phyloP scores from a whole-genome alignment of 2,888 invertebrate genomes.

The Dynastes tityus region DNA sequence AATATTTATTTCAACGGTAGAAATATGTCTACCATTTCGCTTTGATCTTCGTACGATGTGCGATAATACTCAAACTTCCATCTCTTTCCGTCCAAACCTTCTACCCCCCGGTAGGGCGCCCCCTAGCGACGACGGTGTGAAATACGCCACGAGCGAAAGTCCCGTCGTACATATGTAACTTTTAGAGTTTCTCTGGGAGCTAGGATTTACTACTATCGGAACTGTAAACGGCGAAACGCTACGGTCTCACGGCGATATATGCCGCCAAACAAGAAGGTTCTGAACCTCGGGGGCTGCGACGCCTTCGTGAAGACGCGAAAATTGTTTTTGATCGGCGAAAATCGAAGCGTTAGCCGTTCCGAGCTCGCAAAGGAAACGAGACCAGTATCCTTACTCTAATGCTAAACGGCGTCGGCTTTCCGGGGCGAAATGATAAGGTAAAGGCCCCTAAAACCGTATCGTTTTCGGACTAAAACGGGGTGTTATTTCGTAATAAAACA shows the following conservation, averaged over 20 bases:
- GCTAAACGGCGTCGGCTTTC: background rate
- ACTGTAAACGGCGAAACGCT: background rate
- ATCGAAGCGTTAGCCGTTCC: background rate
- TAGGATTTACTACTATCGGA: slow-evolving; percentile 6
- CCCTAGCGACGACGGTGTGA: background rate
- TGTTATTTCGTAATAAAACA: too few species aligned
- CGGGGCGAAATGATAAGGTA: background rate
- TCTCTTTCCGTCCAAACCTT: too few species aligned
- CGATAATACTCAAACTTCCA: slow-evolving; percentile 1
- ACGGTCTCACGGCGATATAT: background rate
- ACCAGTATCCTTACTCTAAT: too few species aligned
- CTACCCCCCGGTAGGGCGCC: too few species aligned
- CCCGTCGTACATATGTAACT: slow-evolving; percentile 5
- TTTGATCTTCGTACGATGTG: background rate
- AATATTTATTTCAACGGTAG: too few species aligned
- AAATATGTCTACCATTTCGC: background rate
- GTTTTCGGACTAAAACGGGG: too few species aligned
- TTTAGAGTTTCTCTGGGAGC: slow-evolving; percentile 1
- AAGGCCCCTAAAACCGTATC: background rate
- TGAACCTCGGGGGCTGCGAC: background rate
- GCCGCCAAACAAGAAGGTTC: background rate
- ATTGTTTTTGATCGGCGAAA: slow-evolving; percentile 3
- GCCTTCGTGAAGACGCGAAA: background rate
- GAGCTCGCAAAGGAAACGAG: background rate
- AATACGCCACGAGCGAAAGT: background rate